Percentiles rank a stretch among this genome's conserved stretches.
Conservation (phyloP, 2,797 vertebrate species). For the Xyrichtys novacula region DNA sequence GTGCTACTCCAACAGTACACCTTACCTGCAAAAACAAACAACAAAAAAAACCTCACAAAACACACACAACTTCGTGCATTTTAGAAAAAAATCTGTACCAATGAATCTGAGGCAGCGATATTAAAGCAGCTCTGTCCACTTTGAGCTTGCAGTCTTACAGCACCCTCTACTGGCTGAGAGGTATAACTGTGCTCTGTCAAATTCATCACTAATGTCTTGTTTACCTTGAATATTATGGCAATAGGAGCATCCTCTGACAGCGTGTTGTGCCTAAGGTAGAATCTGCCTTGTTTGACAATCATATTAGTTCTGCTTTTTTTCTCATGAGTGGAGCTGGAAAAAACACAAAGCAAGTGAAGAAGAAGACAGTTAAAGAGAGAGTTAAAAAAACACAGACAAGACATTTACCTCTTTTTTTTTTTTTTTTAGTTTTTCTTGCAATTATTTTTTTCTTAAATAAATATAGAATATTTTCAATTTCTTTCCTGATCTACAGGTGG, state of each 20-base stretch:
- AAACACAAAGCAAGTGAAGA: not conserved
- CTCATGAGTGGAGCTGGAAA: slow-evolving; percentile 94
- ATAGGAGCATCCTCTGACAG: slow-evolving; percentile 98
- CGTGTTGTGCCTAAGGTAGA: slow-evolving; percentile 97
- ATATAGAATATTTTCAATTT: too few species aligned
- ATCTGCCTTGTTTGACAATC: slow-evolving; percentile 95
- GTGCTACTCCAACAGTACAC: not conserved
- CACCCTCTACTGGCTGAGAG: slow-evolving; percentile 70
- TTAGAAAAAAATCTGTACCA: too few species aligned
- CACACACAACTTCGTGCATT: not conserved
- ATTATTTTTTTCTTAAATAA: too few species aligned
- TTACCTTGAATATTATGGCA: slow-evolving; percentile 97
- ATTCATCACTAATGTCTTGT: not conserved
- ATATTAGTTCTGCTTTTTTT: slow-evolving; percentile 99
- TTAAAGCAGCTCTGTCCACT: not conserved
- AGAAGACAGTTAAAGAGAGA: not conserved
- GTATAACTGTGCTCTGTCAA: not conserved
- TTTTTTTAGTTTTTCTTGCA: too few species aligned
- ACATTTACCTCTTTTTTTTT: too few species aligned
- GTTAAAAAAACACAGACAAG: too few species aligned
- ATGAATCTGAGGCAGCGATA: not conserved
- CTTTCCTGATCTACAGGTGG: not conserved
- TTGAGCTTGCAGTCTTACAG: slow-evolving; percentile 27
- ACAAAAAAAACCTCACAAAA: not conserved
- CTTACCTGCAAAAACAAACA: not conserved